phyloP scores from a whole-genome alignment of 2,888 invertebrate genomes.

The Lissonota sp. region DNA sequence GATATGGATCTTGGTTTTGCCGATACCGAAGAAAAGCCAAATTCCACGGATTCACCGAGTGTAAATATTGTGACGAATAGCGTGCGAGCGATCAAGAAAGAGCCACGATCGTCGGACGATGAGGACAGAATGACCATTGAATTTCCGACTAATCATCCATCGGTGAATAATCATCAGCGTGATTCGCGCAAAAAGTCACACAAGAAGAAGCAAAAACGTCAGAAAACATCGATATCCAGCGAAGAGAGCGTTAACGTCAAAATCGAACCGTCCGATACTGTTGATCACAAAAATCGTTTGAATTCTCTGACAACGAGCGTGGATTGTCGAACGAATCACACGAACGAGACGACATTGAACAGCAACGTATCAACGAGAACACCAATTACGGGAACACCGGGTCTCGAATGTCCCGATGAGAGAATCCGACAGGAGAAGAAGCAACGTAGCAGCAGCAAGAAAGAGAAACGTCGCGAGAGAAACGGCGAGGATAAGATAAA shows the following conservation, averaged over 20 bases:
- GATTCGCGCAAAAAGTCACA: slow-evolving; percentile 89
- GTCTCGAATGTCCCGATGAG: slow-evolving; percentile 77
- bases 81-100: slow-evolving; percentile 77
- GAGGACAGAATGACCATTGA: slow-evolving; percentile 78
- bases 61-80: slow-evolving; percentile 71
- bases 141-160: slow-evolving; percentile 74
- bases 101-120: slow-evolving; percentile 81
- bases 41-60: slow-evolving; percentile 74
- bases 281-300: slow-evolving; percentile 75
- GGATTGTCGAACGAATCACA: slow-evolving; percentile 72
- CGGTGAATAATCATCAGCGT: slow-evolving; percentile 80
- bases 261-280: slow-evolving; percentile 71
- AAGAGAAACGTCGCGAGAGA: slow-evolving; percentile 81
- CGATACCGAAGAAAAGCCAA: slow-evolving; percentile 82
- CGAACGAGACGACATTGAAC: slow-evolving; percentile 62
- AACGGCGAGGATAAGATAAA: slow-evolving; percentile 82
- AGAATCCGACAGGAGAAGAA: slow-evolving; percentile 83
- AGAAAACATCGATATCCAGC: slow-evolving; percentile 87
- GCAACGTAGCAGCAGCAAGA: slow-evolving; percentile 83
- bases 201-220: slow-evolving; percentile 93
- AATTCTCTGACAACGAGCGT: slow-evolving; percentile 63
- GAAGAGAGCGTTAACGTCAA: slow-evolving; percentile 75
- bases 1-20: slow-evolving; percentile 85
- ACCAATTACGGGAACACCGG: slow-evolving; percentile 61
- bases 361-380: slow-evolving; percentile 48